phyloP scores from a whole-genome alignment of 2,888 invertebrate genomes.

The Caenorhabditis sp. region DNA sequence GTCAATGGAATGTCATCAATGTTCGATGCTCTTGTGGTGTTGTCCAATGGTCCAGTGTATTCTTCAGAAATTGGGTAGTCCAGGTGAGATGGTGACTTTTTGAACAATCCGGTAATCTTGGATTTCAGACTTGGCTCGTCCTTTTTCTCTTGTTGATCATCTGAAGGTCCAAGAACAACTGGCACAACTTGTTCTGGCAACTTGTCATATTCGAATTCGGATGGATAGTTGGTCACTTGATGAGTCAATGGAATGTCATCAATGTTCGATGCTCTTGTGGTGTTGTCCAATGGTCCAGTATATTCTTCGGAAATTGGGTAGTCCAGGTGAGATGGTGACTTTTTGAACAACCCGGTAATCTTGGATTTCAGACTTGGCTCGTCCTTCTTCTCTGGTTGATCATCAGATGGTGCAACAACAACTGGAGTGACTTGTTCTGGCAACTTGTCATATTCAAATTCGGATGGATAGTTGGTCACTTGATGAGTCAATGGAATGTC shows the following conservation, averaged over 20 bases:
- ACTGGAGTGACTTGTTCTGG: too few species aligned
- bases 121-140: constrained; percentile 11
- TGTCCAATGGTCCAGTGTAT: constrained; percentile 48
- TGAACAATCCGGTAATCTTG: constrained; percentile 23
- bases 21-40: constrained; percentile 23
- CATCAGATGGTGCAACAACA: too few species aligned
- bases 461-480: constrained; percentile 19
- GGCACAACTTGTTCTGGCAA: constrained; percentile 4
- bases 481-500: constrained; percentile 19
- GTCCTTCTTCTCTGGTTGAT: neutral
- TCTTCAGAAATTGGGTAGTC: constrained; percentile 47
- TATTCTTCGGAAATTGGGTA: constrained; percentile 22
- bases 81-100: constrained; percentile 36
- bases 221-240: constrained; percentile 20
- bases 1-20: constrained; percentile 14
- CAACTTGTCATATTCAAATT: constrained; percentile 8
- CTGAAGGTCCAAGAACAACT: too few species aligned
- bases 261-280: too few species aligned
- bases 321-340: too few species aligned
- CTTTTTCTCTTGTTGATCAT: neutral
- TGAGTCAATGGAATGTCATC: constrained; percentile 19
- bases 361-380: too few species aligned
- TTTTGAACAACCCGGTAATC: too few species aligned
- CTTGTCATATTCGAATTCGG: constrained; percentile 8
- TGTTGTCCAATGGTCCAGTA: constrained; percentile 33